Evolutionary conservation across 2,113 vertebrate species (phyloP), one percentile per base, ranked within the genome.

Genomic region (Daphoenositta chrysoptera): DNA sequence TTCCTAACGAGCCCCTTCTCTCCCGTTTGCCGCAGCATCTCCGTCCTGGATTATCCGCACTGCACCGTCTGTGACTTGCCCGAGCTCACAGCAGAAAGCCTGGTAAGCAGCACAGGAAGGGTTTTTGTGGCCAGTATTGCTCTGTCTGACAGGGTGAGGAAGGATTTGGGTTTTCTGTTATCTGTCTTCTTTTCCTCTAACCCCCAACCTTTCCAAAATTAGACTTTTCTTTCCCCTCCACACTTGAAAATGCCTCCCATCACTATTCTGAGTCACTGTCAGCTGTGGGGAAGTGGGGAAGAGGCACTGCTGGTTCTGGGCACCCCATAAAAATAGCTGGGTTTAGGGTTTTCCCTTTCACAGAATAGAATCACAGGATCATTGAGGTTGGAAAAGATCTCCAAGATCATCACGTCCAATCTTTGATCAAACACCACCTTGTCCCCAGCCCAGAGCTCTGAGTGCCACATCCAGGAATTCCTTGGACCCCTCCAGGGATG

Each of bases 1-100:
- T 75, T 48, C 53, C 54, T 91, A 83, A 91, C 1, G 5, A 75
- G 39, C 39, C 21, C 39, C 12, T 76, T 26, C 54, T 37, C 48
- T 82, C 97, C 81, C n/a, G 7, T 76, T 30, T 87, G 39, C 94
- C 90, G 39, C 96, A 99, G 99, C 93, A 99, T 99, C 83, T 98
- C 98, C 0, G 98, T 98, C 53, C 98, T 99, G 98, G 99, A 99
- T 98, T 99, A 99, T 63, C 99, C 99, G 0, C 98, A 98, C 47
- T 99, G 98, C 50, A 99, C 98, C 7, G 98, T 99, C 89, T 98
- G 98, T 33, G 99, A 99, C 91, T 94, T 99, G 97, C 99, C 99
- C 0, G 99, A 99, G 96, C 99, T 99, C 66, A 99, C 99, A 3
- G 99, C 99, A 0, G 99, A 99, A 94, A 99, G 99, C 95, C 97